These are phyloP conservation scores for Meloidogyne chitwoodi DNA, from an alignment of 1,140 invertebrate species.

Conservation along the genomic window DNA sequence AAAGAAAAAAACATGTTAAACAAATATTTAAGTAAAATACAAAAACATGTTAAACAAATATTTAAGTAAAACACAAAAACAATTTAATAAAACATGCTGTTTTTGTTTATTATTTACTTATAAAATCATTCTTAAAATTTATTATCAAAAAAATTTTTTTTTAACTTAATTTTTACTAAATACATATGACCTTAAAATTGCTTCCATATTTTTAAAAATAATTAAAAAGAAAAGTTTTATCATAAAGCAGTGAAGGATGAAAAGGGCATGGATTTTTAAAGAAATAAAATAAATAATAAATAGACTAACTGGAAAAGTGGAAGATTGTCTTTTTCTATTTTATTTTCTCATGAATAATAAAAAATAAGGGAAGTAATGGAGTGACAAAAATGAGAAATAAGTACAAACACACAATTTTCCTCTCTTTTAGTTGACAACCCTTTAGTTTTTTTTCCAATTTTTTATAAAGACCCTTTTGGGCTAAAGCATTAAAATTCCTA, in stretches of 20 bases:
- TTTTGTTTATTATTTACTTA: too few relatives aligned
- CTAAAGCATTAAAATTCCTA: not conserved
- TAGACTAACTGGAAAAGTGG: not conserved
- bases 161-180: too few relatives aligned
- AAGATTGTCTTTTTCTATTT: not conserved
- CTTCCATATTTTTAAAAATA: too few relatives aligned
- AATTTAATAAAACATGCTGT: too few relatives aligned
- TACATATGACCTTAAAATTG: too few relatives aligned
- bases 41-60: too few relatives aligned
- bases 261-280: not conserved
- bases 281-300: not conserved
- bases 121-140: too few relatives aligned
- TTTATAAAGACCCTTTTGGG: not conserved
- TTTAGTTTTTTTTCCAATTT: not conserved
- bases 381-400: not conserved
- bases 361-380: not conserved
- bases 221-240: not conserved
- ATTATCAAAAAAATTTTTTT: too few relatives aligned
- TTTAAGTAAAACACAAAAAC: too few relatives aligned
- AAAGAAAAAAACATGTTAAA: too few relatives aligned
- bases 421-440: not conserved
- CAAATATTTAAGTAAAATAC: too few relatives aligned
- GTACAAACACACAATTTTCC: not conserved
- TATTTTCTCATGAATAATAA: not conserved
- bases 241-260: not conserved